Conservation (phyloP, 2,888 invertebrate genomes). For the Ormia ochracea region DNA sequence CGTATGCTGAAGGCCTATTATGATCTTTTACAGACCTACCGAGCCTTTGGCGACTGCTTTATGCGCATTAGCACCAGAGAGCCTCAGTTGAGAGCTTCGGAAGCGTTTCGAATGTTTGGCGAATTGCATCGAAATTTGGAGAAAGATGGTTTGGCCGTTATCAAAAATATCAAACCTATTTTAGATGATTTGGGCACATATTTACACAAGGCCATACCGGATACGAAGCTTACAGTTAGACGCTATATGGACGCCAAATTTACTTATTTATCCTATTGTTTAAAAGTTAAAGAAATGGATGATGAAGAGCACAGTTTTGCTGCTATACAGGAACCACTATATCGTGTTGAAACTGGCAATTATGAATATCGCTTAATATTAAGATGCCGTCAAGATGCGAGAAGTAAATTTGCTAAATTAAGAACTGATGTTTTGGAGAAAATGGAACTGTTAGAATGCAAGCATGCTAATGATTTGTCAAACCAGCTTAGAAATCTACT, state of each 20-base stretch:
- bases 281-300: conserved; percentile 99
- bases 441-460: conserved; percentile 97
- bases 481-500: conserved; percentile 89
- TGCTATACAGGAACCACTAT: conserved; percentile 95
- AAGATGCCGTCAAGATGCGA: conserved; percentile 96
- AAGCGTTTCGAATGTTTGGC: conserved; percentile 95
- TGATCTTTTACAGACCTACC: conserved; percentile 91
- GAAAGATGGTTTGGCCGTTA: conserved; percentile 90
- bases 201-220: conserved; percentile 97
- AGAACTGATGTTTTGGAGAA: conserved; percentile 96
- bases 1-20: conserved; percentile 88
- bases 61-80: conserved; percentile 96
- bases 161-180: conserved; percentile 95
- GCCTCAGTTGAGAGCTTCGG: conserved; percentile 95
- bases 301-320: conserved; percentile 98
- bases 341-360: conserved; percentile 98
- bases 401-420: conserved; percentile 88
- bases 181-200: conserved; percentile 97
- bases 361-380: conserved; percentile 98
- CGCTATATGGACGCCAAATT: conserved; percentile 99
- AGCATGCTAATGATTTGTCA: conserved; percentile 97
- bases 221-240: conserved; percentile 96
- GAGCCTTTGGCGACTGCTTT: conserved; percentile 95
- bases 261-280: conserved; percentile 98
- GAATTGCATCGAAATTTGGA: conserved; percentile 95